Base-by-base conservation (phyloP, 2,113 vertebrate genomes). In the Gulo gulo region DNA sequence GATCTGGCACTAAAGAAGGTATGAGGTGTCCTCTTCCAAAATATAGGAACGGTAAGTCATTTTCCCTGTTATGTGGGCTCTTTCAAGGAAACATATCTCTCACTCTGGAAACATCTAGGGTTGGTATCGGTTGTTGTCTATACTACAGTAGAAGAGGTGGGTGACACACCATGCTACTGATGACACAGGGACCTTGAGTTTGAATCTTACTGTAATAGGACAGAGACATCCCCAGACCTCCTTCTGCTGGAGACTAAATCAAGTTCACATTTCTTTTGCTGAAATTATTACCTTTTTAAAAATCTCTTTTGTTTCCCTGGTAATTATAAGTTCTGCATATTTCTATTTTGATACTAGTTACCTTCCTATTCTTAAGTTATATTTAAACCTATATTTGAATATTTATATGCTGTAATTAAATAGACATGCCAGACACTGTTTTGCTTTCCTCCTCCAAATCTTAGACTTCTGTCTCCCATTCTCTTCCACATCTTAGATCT, bases 301-400 rank as follows among this genome's bases (percentile, higher is more conserved):
- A 94, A 93, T 80, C 10, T 4, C 3, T 94, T 74, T 80, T 94
- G 29, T 85, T 42, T 82, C 26, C n/a, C 24, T 79, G 42, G 57
- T 65, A 82, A 89, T 79, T 82, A 2, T 50, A 71, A 80, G 21
- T 83, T 97, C 34, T 79, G n/a, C 26, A 24, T 81, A 69, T 92
- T 95, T 83, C 59, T 39, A 74, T 84, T 86, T 93, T 85, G 59
- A 93, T 83, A 3, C 26, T 79, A 21, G 21, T 78, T 59, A 55
- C 36, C 39, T 67, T 95, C 61, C 31, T 90, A 65, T 88, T 96
- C n/a, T 78, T 88, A 94, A 93, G n/a, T 79, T 94, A 52, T 34
- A 36, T 31, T 52, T 95, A 88, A 45, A 73, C 7, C 14, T 95
- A 26, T 65, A 63, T 59, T 81, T 88, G 65, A 61, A 61, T 89